Conservation (phyloP, 2,888 invertebrate genomes). For the Plebejus argus region DNA sequence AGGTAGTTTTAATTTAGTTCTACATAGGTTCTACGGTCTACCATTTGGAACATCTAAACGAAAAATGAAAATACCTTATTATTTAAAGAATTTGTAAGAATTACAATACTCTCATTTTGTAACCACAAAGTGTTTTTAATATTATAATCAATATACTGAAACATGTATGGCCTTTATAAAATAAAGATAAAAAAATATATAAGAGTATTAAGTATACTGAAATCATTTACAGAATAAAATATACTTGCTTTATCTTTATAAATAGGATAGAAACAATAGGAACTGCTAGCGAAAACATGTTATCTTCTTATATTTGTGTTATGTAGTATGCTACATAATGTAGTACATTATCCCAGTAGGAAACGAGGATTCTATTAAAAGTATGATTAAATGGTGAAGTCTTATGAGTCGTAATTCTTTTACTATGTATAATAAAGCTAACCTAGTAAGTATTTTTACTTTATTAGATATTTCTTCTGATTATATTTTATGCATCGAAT, state of each 20-base stretch:
- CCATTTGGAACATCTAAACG: too few relatives aligned
- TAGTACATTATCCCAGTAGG: not conserved
- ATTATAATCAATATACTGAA: not conserved
- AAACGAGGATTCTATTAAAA: not conserved
- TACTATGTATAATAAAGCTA: constrained; percentile 18
- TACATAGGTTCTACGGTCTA: too few relatives aligned
- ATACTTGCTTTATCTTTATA: not conserved
- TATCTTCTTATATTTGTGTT: not conserved
- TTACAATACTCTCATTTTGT: too few relatives aligned
- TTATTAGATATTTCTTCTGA: too few relatives aligned
- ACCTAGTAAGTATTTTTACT: too few relatives aligned
- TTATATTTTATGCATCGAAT: too few relatives aligned
- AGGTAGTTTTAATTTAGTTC: not conserved
- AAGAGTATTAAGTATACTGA: too few relatives aligned
- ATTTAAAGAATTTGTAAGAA: too few relatives aligned
- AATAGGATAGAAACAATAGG: not conserved
- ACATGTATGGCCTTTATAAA: too few relatives aligned
- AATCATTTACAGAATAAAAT: not conserved
- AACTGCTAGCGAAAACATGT: not conserved
- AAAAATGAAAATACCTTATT: too few relatives aligned
- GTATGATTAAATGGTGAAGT: constrained; percentile 17
- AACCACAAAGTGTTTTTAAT: too few relatives aligned
- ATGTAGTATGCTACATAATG: not conserved
- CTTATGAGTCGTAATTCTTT: constrained; percentile 12
- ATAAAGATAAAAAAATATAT: too few relatives aligned